phyloP scores from a whole-genome alignment of 2,888 invertebrate species.

The Rhagium mordax region DNA sequence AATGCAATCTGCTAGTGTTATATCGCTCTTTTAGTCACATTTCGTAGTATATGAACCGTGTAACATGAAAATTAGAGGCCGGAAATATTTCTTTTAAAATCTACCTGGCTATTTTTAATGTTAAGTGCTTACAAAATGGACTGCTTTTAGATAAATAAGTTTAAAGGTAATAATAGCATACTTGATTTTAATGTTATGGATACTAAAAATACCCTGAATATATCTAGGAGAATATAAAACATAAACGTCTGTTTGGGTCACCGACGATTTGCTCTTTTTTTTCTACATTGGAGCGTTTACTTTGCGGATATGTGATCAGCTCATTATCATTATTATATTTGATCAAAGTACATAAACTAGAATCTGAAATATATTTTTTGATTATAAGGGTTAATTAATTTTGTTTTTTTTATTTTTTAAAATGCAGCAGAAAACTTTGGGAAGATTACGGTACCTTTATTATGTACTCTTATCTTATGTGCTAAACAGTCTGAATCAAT shows the following conservation, averaged over 20 bases:
- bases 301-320: no score
- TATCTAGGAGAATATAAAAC: neutral
- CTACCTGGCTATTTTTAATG: conserved; percentile 32
- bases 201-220: neutral
- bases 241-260: neutral
- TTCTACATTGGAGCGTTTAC: no score
- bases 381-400: no score
- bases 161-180: conserved; percentile 8
- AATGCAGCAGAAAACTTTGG: no score
- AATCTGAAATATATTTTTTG: no score
- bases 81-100: conserved; percentile 39
- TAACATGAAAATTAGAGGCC: conserved; percentile 59
- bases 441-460: no score
- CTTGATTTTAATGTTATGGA: conserved; percentile 12
- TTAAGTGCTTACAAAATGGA: conserved; percentile 23
- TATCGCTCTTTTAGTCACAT: conserved; percentile 39
- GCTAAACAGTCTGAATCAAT: no score
- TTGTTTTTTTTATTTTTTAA: no score
- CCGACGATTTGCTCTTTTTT: no score
- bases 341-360: no score
- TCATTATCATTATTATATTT: no score
- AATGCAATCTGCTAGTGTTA: conserved; percentile 21
- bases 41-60: conserved; percentile 59
- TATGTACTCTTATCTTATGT: no score
- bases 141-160: conserved; percentile 24